phyloP scores from a whole-genome alignment of 2,888 invertebrate species.

The Plutella xylostella region DNA sequence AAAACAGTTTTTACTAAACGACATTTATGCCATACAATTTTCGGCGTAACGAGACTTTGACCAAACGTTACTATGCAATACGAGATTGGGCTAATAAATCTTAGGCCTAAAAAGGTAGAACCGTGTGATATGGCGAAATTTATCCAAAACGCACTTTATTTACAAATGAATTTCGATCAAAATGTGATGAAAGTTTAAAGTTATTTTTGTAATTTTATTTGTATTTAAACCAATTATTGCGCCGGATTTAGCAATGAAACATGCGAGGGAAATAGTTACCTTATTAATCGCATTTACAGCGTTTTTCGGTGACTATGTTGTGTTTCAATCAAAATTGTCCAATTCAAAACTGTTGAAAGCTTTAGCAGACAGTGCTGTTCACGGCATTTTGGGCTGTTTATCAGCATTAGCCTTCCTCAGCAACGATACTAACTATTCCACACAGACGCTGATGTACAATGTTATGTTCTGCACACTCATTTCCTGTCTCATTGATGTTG shows the following conservation, averaged over 20 bases:
- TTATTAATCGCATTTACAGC: slow-evolving; percentile 30
- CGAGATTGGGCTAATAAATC: no score
- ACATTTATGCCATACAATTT: no score
- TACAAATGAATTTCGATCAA: no score
- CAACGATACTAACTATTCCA: slow-evolving; percentile 27
- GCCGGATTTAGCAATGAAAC: slow-evolving; percentile 41
- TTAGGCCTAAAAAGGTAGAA: no score
- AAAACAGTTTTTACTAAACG: no score
- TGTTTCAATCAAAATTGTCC: slow-evolving; percentile 45
- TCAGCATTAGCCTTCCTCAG: slow-evolving; percentile 43
- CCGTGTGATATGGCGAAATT: no score
- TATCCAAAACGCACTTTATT: no score
- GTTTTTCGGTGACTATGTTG: slow-evolving; percentile 42
- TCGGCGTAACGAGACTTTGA: no score
- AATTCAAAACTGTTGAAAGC: slow-evolving; percentile 37
- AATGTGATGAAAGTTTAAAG: no score
- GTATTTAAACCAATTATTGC: no score
- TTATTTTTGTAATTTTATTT: no score
- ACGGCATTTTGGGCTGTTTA: slow-evolving; percentile 38
- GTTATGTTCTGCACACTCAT: slow-evolving; percentile 38
- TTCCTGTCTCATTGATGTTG: slow-evolving; percentile 47
- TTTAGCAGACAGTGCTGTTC: slow-evolving; percentile 37
- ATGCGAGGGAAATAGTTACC: slow-evolving; percentile 29
- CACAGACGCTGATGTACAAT: slow-evolving; percentile 27
- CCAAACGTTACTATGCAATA: no score